phyloP scores from a whole-genome alignment of 2,888 invertebrate genomes.

The Aproaerema taeniolella region DNA sequence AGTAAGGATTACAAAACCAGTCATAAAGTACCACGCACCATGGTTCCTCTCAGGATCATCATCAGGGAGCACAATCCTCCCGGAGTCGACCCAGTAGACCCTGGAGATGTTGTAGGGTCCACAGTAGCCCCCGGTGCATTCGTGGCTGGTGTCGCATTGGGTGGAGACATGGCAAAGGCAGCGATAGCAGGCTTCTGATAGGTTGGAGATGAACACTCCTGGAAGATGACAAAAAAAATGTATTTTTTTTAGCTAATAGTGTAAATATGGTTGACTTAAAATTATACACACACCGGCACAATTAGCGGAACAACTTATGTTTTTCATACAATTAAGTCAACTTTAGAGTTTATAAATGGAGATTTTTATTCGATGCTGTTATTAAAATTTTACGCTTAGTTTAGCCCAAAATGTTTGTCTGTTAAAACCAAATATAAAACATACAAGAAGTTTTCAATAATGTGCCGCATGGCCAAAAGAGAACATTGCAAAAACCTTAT shows the following conservation, averaged over 20 bases:
- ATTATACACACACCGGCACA: background rate
- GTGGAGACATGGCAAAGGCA: constrained; percentile 79
- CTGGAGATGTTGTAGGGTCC: constrained; percentile 78
- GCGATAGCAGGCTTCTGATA: constrained; percentile 68
- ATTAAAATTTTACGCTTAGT: no score
- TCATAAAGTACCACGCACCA: no score
- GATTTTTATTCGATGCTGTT: background rate
- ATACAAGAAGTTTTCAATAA: no score
- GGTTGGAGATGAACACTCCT: constrained; percentile 64
- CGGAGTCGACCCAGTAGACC: constrained; percentile 81
- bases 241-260: background rate
- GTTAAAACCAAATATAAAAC: no score
- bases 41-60: constrained; percentile 73
- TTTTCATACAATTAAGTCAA: background rate
- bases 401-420: no score
- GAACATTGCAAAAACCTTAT: no score
- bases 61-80: constrained; percentile 68
- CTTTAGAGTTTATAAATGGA: background rate
- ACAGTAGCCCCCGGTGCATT: constrained; percentile 72
- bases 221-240: constrained; percentile 15
- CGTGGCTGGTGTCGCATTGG: constrained; percentile 62
- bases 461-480: no score
- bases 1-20: no score
- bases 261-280: background rate
- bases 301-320: background rate